These are phyloP conservation scores for Pantala flavescens DNA, from an alignment of 1,140 invertebrate species.

Conservation along the genomic window DNA sequence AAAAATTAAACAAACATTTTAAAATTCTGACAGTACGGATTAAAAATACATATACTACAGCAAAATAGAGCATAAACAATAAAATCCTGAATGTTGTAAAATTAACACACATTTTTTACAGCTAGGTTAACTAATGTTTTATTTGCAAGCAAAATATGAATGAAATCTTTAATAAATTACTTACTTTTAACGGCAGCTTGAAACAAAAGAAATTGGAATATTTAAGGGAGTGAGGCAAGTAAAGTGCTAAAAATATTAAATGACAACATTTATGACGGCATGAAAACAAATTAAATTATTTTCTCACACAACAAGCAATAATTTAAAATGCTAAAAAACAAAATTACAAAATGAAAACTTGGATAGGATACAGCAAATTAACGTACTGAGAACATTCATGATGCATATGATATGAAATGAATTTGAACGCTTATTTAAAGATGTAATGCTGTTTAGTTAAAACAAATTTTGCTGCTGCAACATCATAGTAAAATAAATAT, in stretches of 20 bases:
- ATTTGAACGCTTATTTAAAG: neutral
- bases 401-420: slow-evolving; percentile 15
- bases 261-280: neutral
- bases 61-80: neutral
- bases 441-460: too few relatives aligned
- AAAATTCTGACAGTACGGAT: too few relatives aligned
- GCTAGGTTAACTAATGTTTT: neutral
- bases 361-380: slow-evolving; percentile 1
- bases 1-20: too few relatives aligned
- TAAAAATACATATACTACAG: too few relatives aligned
- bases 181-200: slow-evolving; percentile 91
- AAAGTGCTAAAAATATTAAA: slow-evolving; percentile 4
- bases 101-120: neutral
- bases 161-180: slow-evolving; percentile 40
- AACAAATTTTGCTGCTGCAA: too few relatives aligned
- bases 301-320: slow-evolving; percentile 37
- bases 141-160: neutral
- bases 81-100: neutral
- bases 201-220: slow-evolving; percentile 50
- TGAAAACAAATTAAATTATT: slow-evolving; percentile 29
- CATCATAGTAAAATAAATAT: too few relatives aligned
- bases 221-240: slow-evolving; percentile 2
- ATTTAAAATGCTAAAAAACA: slow-evolving; percentile 36
- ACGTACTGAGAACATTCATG: slow-evolving; percentile 17
- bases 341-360: neutral